Evolutionary conservation across 2,113 vertebrate genomes (phyloP).

Genomic region (Astur gentilis): DNA sequence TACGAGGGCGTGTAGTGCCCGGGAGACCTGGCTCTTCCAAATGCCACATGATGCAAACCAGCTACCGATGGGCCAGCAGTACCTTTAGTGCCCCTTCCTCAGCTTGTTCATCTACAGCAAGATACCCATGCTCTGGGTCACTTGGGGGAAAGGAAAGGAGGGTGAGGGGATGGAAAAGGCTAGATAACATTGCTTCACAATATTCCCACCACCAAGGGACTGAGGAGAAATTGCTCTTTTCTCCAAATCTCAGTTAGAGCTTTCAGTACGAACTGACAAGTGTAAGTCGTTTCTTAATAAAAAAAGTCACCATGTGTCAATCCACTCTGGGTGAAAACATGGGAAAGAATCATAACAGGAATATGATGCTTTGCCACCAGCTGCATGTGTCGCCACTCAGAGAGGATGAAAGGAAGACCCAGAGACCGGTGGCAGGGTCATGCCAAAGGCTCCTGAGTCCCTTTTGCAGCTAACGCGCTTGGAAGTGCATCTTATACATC

Average conservation of each 20-base stretch:
- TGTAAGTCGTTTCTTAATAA: background rate
- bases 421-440: background rate
- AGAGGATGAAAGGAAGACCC: background rate
- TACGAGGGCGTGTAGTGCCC: rapidly evolving
- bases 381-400: background rate
- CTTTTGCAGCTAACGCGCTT: background rate
- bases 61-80: rapidly evolving
- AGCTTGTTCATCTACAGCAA: background rate
- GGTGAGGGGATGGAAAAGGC: background rate
- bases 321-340: background rate
- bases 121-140: background rate
- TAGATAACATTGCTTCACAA: background rate
- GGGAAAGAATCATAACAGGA: background rate
- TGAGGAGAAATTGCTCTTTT: background rate
- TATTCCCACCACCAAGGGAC: background rate
- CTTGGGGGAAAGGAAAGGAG: background rate
- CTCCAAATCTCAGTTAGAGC: background rate
- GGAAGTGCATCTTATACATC: background rate
- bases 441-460: background rate
- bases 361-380: background rate
- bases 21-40: background rate
- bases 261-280: background rate
- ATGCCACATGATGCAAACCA: background rate
- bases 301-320: background rate
- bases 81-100: background rate